Evolutionary conservation across 2,888 invertebrate genomes (phyloP).

Genomic region (Cerastis rubricosa): DNA sequence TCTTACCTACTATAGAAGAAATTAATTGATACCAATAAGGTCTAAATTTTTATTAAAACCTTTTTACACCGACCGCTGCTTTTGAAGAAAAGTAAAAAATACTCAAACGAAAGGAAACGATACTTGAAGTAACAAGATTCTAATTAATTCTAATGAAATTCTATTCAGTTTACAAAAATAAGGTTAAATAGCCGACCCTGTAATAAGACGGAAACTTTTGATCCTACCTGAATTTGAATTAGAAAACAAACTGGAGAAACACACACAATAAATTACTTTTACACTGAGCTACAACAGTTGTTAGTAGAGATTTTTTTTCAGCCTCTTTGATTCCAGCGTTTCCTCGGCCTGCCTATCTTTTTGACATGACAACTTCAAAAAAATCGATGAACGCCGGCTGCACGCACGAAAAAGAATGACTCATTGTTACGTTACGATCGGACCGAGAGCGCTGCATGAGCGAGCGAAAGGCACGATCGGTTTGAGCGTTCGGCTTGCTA

Average conservation of each 20-base stretch:
- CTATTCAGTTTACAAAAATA: conserved; percentile 42
- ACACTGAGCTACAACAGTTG: conserved; percentile 10
- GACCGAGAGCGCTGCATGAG: no score
- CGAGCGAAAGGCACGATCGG: no score
- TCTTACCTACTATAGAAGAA: neutral
- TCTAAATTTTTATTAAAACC: conserved; percentile 2
- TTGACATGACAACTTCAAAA: no score
- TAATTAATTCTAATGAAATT: conserved; percentile 29
- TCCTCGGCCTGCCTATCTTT: no score
- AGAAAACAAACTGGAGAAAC: conserved; percentile 31
- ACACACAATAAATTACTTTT: neutral
- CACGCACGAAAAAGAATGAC: no score
- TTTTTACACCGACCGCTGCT: neutral
- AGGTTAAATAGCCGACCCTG: neutral
- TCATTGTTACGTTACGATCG: no score
- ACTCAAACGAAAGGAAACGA: neutral
- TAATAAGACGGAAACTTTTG: conserved; percentile 40
- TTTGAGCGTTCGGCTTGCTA: no score
- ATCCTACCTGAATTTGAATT: conserved; percentile 29
- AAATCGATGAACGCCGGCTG: no score
- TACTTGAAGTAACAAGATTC: conserved; percentile 6
- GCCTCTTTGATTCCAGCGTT: no score
- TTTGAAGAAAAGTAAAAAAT: conserved; percentile 8
- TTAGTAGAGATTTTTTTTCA: no score
- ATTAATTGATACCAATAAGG: conserved; percentile 26